Evolutionary conservation across 2,888 invertebrate genomes (phyloP), one percentile per base, ranked within the genome.

Genomic region (Euplagia quadripunctaria): DNA sequence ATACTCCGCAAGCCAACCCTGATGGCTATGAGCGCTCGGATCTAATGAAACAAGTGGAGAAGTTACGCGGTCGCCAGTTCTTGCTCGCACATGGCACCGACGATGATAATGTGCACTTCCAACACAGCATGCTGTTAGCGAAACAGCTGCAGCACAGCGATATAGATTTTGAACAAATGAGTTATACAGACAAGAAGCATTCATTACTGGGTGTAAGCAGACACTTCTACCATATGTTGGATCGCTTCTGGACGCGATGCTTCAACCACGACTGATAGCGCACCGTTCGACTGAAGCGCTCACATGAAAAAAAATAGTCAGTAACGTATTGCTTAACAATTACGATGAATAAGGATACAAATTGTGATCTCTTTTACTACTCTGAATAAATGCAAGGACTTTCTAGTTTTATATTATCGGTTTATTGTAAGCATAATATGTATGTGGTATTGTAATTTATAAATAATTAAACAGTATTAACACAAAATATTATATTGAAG

Each of bases 41-140:
- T 91, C 96, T 98, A 8, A 97, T 97, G 12, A 88, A 94, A 14
- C 91, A 96, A n/a, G 96, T 97, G 0, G 96, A 97, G 12, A 96
- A 97, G 69, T 97, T 99, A 85, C 96, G 96, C 42, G 96, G 96
- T 12, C 98, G 98, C 86, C 96, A 96, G 65, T 98, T 97, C 90
- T 96, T 99, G 86, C 92, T 99, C 64, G 97, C 99, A 61, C 99
- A 99, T 90, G 99, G 99, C 17, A 98, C 98, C 16, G 98, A 97
- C 0, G 98, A 98, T 87, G 98, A 98, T 89, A 99, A 99, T 91
- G 99, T 99, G 0, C 99, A 99, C 92, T 98, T 96, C 87, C 98
- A 98, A 88, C 97, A 98, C 83, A 97, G 98, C 8, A 97, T 99
- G 96, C 96, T 97, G 84, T 94, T 99, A 64, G 97, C 98, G 1